Evolutionary conservation across 2,888 invertebrate species (phyloP), one percentile per base, ranked within the genome.

Genomic region (Melieria picta): DNA sequence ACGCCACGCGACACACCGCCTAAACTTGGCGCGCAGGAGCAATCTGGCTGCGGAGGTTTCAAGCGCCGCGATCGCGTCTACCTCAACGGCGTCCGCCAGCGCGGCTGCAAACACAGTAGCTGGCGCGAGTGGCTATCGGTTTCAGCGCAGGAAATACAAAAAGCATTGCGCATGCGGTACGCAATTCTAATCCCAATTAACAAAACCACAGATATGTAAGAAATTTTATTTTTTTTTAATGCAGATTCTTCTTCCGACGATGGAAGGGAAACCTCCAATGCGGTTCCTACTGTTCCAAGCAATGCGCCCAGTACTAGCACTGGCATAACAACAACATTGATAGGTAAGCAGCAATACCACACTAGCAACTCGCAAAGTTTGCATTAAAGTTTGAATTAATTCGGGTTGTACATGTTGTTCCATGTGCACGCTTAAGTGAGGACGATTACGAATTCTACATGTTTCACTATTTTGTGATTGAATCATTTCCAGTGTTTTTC

Each of bases 301-400:
- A 85, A 89, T 77, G 83, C 90, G 78, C 91, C 91, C 11, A 91
- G 91, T 81, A 92, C 92, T 61, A 91, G 91, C 80, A 91, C 91
- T 79, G 92, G 92, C 82, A 82, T 84, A 48, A 84, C 84, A 7
- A 81, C 83, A 16, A 84, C 81, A 75, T 80, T 82, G 63, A 79
- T 82, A 77, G 82, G 82, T 83, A 72, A 74, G 71, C 64, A 13
- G 10, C 10, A 9, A 65, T 2, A 30, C 30, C 30, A 30, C 30
- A 30, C 30, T 30, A 30, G 30, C 30, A 30, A 30, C 30, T 30
- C 30, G 3, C 30, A 30, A 30, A 30, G 30, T 16, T n/a, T n/a
- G n/a, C n/a, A n/a, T n/a, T n/a, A n/a, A n/a, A n/a, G n/a, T n/a
- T n/a, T n/a, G n/a, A n/a, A 30, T 30, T 30, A 30, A 30, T 30